Base-by-base conservation (phyloP, 1,140 invertebrate genomes). In the Bombus vancouverensis region DNA sequence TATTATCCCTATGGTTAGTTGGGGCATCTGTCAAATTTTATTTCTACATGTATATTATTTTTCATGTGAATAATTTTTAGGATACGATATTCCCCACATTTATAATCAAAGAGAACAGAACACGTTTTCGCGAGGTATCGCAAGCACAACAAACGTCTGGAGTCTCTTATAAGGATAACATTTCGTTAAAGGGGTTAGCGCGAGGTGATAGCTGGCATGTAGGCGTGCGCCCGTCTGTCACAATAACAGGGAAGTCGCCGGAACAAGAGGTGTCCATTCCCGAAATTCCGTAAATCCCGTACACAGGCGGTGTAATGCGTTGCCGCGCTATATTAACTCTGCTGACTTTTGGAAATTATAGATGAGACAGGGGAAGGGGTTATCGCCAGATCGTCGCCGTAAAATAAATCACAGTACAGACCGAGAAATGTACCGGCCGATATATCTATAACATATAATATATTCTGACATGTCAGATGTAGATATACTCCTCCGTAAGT, bases 311-410 rank as follows among this genome's bases (percentile, higher is more conserved):
- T 37, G 76, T 80, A 72, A 85, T 85, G 83, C 85, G 80, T 39
- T 68, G 81, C 76, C 13, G 47, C 65, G 81, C 73, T 32, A 66
- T 28, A 18, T 53, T 53, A 65, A 88, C 68, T 79, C 77, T 90
- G 86, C 89, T 90, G 88, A 90, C 86, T 90, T 90, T 90, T 90
- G 81, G 88, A 90, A 90, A 90, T 90, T 81, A 86, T 90, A 86
- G 88, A 85, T 82, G 15, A 44, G n/a, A 44, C 13, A n/a, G 9
- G 15, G 39, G 15, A 15, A 39, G 18, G 37, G 10, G 37, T 39
- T 28, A 39, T 3, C 25, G 70, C 85, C 62, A 70, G 62, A 73
- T 82, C 79, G 89, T 53, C 53, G 79, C 86, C 83, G 86, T 88
- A 90, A 90, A 90, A 90, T 90, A 90, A 90, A 90, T 90, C 89